Evolutionary conservation across 2,113 vertebrate species (phyloP).

Genomic region (Tympanuchus pallidicinctus): DNA sequence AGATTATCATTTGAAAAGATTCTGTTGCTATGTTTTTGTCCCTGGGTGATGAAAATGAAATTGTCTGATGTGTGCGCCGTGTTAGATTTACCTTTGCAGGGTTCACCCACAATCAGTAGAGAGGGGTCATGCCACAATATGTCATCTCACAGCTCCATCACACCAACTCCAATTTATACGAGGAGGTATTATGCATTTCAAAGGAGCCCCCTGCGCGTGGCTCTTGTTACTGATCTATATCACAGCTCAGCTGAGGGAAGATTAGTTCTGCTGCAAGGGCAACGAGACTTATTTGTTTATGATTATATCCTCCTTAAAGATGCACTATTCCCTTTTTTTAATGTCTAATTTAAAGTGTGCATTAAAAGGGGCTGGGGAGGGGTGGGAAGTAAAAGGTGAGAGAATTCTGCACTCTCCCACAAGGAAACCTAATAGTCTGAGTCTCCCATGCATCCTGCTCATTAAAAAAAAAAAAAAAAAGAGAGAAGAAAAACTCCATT

Average conservation of each 20-base stretch:
- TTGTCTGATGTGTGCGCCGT: constrained; percentile 82
- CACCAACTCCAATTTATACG: constrained; percentile 83
- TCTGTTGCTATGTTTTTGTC: constrained; percentile 80
- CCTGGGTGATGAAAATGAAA: constrained; percentile 88
- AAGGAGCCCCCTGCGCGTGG: constrained; percentile 78
- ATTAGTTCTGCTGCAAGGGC: constrained; percentile 83
- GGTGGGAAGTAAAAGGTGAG: constrained; percentile 56
- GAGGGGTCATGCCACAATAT: constrained; percentile 82
- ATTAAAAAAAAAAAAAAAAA: constrained; percentile 73
- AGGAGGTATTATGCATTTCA: constrained; percentile 87
- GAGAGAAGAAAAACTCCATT: constrained; percentile 78
- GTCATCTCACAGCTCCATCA: constrained; percentile 84
- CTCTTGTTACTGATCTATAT: constrained; percentile 86
- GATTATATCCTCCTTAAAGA: constrained; percentile 78
- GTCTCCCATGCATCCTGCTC: constrained; percentile 83
- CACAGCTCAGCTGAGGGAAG: constrained; percentile 78
- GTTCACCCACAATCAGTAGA: constrained; percentile 78
- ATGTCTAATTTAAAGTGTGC: constrained; percentile 39
- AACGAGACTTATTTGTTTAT: constrained; percentile 85
- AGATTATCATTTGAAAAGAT: constrained; percentile 88
- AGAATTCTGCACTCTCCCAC: constrained; percentile 67
- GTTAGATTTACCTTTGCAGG: constrained; percentile 85
- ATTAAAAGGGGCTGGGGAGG: background rate
- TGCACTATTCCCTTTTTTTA: background rate
- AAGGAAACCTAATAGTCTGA: constrained; percentile 83